Percentiles rank a stretch among this genome's conserved stretches.
phyloP scores from a whole-genome alignment of 2,888 invertebrate genomes.

The Lochmaea crataegi region DNA sequence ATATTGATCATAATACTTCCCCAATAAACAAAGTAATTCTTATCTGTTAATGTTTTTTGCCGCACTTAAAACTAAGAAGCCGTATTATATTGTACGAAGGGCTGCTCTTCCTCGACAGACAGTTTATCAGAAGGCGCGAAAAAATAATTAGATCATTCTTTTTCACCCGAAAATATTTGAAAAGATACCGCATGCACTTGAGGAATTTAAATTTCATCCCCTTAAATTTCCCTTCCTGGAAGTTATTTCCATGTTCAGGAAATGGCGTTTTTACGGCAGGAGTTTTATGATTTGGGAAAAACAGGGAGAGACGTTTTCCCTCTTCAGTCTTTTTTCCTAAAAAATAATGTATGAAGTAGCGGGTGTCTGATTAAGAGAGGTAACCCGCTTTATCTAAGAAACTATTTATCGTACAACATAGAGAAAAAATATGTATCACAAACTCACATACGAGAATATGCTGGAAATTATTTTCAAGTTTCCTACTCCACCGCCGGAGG shows the following conservation, averaged over 20 bases:
- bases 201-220: constrained; percentile 35
- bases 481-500: too few species aligned
- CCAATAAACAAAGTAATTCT: too few species aligned
- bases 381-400: too few species aligned
- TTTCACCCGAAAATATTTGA: constrained; percentile 49
- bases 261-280: constrained; percentile 12
- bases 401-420: too few species aligned
- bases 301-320: not conserved
- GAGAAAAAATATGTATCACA: too few species aligned
- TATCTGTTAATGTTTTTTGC: constrained; percentile 1
- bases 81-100: constrained; percentile 40
- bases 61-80: constrained; percentile 30
- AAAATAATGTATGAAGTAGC: not conserved
- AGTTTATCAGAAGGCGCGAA: constrained; percentile 62
- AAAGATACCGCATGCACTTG: constrained; percentile 40
- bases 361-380: too few species aligned
- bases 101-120: constrained; percentile 59
- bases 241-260: constrained; percentile 15
- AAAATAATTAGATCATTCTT: constrained; percentile 62
- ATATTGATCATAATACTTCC: too few species aligned
- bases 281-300: not conserved
- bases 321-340: not conserved
- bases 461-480: too few species aligned
- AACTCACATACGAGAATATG: too few species aligned
- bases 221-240: constrained; percentile 9